Conservation (phyloP, 2,797 vertebrate species). For the Melanotaenia pygmaea region DNA sequence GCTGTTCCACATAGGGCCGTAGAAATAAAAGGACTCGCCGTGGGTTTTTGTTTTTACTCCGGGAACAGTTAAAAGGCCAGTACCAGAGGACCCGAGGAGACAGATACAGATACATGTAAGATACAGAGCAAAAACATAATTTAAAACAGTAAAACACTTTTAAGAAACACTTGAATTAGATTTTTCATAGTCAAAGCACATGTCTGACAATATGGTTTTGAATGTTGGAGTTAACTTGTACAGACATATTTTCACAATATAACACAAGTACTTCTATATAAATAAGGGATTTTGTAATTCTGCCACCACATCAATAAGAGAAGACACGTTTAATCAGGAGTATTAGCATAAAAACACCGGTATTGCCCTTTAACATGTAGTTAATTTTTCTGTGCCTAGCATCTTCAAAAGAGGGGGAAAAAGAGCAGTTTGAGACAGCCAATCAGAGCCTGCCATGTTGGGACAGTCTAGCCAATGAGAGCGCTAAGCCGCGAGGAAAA, state of each 20-base stretch:
- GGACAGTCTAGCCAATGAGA: slow-evolving; percentile 77
- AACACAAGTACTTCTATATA: not conserved
- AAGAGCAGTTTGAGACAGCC: slow-evolving; percentile 49
- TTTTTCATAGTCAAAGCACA: not conserved
- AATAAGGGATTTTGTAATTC: not conserved
- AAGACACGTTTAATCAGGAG: not conserved
- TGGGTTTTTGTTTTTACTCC: too few species aligned
- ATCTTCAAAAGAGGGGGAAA: slow-evolving; percentile 50
- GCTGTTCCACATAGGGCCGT: too few species aligned
- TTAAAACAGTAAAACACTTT: not conserved
- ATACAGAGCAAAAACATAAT: not conserved
- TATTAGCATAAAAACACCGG: not conserved
- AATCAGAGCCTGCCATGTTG: slow-evolving; percentile 87
- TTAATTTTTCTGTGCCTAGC: slow-evolving; percentile 43
- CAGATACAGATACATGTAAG: too few species aligned
- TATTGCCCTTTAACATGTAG: not conserved
- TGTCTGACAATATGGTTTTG: not conserved
- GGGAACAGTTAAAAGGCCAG: too few species aligned
- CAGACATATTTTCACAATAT: not conserved
- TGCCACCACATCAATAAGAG: not conserved
- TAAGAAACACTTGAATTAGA: not conserved
- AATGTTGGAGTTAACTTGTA: too few species aligned
- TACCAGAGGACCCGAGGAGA: too few species aligned
- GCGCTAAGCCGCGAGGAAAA: slow-evolving; percentile 49
- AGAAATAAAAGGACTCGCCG: too few species aligned